Percentiles rank a stretch among this genome's conserved stretches.
Conservation (phyloP, 1,140 invertebrate genomes). For the Cecropterus lyciades region DNA sequence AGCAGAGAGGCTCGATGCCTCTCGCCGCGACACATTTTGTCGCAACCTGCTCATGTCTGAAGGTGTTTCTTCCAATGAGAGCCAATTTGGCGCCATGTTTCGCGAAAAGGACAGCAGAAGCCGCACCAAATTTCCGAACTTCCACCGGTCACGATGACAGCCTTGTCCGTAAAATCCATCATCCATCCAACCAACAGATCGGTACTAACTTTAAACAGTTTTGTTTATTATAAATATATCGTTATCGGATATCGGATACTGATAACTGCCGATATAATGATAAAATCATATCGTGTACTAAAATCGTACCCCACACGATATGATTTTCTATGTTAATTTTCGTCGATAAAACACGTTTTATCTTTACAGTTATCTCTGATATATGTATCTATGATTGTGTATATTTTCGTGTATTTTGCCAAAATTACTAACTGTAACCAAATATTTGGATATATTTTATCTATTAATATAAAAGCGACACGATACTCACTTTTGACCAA, state of each 20-base stretch:
- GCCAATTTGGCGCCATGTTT: conserved; percentile 84
- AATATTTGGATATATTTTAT: too few species aligned
- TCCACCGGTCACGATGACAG: conserved; percentile 53
- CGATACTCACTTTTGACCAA: too few species aligned
- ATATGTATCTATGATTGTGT: too few species aligned
- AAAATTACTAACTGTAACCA: not conserved
- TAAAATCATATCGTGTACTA: not conserved
- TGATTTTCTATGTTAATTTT: not conserved
- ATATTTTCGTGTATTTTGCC: not conserved
- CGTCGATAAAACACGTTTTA: not conserved
- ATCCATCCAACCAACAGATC: conserved; percentile 1
- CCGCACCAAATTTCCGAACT: conserved; percentile 86
- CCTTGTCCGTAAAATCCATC: conserved; percentile 55
- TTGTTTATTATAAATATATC: not conserved
- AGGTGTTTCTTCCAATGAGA: conserved; percentile 88
- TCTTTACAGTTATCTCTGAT: conserved; percentile 8
- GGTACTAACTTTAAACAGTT: not conserved
- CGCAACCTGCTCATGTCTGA: conserved; percentile 86
- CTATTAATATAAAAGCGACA: too few species aligned
- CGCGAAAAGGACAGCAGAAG: conserved; percentile 86
- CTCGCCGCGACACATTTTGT: conserved; percentile 83
- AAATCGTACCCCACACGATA: too few species aligned
- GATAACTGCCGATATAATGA: not conserved
- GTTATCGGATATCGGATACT: too few species aligned
- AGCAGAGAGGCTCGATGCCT: conserved; percentile 75